A percentile compares a stretch with the other conserved stretches of the same genome.
These are phyloP conservation scores for Drepanosiphum platanoidis DNA, from an alignment of 2,888 invertebrate species.

Conservation along the genomic window DNA sequence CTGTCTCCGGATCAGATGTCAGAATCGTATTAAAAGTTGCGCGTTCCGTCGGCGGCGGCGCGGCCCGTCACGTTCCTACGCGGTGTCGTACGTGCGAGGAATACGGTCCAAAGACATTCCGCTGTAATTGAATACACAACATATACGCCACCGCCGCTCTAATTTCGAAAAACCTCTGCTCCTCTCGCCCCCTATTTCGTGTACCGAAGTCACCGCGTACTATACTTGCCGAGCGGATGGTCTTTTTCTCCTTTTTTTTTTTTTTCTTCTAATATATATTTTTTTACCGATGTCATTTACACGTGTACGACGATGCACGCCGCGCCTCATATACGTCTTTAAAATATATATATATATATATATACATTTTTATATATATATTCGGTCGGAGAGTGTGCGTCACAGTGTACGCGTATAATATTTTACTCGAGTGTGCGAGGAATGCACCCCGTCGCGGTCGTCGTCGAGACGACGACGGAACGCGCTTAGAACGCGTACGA, in stretches of 20 bases:
- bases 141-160: background rate
- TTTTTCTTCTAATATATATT: too few relatives aligned
- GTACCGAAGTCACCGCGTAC: background rate
- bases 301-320: background rate
- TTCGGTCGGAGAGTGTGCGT: background rate
- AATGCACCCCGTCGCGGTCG: background rate
- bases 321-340: background rate
- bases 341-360: too few relatives aligned
- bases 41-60: constrained; percentile 29
- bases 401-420: too few relatives aligned
- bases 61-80: constrained; percentile 43
- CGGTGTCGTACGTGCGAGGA: constrained; percentile 49
- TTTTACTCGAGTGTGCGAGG: background rate
- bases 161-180: constrained; percentile 24
- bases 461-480: too few relatives aligned
- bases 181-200: background rate
- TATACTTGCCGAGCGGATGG: background rate
- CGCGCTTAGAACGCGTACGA: background rate
- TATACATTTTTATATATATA: too few relatives aligned
- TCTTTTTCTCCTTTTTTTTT: too few relatives aligned
- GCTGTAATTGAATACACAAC: constrained; percentile 53
- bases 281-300: background rate
- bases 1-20: constrained; percentile 46
- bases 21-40: constrained; percentile 54
- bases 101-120: constrained; percentile 50